Conservation (phyloP, 1,140 invertebrate species). For the Hypothenemus hampei region DNA sequence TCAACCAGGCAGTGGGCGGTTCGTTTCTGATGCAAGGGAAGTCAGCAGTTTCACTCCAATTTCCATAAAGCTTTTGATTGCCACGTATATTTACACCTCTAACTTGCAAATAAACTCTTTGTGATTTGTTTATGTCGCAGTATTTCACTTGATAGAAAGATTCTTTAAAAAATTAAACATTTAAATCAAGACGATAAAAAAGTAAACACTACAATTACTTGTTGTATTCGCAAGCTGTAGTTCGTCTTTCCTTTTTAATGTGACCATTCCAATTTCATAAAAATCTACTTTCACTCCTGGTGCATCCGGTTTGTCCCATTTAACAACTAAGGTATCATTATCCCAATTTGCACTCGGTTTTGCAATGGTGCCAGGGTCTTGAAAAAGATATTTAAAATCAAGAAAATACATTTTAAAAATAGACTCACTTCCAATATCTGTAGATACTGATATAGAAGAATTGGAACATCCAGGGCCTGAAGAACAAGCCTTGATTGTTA, state of each 20-base stretch:
- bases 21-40: conserved; percentile 20
- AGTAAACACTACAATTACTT: conserved; percentile 24
- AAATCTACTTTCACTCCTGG: conserved; percentile 58
- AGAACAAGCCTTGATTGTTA: conserved; percentile 66
- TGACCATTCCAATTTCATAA: conserved; percentile 52
- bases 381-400: conserved; percentile 12
- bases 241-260: conserved; percentile 39
- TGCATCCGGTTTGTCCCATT: conserved; percentile 55
- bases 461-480: conserved; percentile 57
- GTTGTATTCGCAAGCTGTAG: conserved; percentile 45
- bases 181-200: not conserved
- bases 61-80: conserved; percentile 39
- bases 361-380: conserved; percentile 50
- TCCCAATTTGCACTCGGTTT: conserved; percentile 43
- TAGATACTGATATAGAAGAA: conserved; percentile 49
- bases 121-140: conserved; percentile 41
- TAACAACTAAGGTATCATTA: conserved; percentile 47
- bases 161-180: conserved; percentile 32
- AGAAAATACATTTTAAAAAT: not conserved
- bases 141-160: conserved; percentile 40
- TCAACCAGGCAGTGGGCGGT: not conserved
- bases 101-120: conserved; percentile 38
- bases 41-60: conserved; percentile 47
- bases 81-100: conserved; percentile 36
- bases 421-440: conserved; percentile 54